Conservation (phyloP, 2,113 vertebrate species). For the Hyaena hyaena region DNA sequence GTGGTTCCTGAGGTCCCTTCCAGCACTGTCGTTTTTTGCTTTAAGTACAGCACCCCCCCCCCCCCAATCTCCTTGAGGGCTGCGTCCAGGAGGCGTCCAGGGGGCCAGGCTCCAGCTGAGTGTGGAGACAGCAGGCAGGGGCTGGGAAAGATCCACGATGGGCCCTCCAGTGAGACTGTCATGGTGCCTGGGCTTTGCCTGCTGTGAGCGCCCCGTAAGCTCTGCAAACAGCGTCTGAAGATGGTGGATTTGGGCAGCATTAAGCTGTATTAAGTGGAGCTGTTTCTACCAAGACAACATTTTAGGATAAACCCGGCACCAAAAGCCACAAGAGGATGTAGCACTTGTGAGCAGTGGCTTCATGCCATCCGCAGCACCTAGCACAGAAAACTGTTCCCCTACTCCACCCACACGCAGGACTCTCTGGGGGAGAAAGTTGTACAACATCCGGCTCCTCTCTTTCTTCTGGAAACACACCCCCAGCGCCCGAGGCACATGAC, state of each 20-base stretch:
- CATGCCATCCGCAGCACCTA: background rate
- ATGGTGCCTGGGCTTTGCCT: background rate
- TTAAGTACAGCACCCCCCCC: background rate
- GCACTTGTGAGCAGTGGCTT: constrained; percentile 59
- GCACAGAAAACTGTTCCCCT: background rate
- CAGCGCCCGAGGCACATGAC: background rate
- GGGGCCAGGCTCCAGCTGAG: background rate
- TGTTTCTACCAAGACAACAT: constrained; percentile 67
- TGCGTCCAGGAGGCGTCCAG: background rate
- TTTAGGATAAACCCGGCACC: constrained; percentile 75
- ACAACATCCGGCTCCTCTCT: background rate
- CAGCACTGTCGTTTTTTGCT: background rate
- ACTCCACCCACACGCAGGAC: background rate
- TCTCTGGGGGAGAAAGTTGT: background rate
- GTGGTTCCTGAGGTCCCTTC: background rate
- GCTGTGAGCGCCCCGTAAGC: background rate
- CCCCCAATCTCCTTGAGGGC: background rate
- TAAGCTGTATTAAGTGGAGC: constrained; percentile 76
- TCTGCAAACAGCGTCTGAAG: constrained; percentile 72
- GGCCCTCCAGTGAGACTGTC: background rate
- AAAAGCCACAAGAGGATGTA: constrained; percentile 33
- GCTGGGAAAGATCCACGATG: background rate
- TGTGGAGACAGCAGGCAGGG: background rate
- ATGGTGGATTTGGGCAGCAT: constrained; percentile 79
- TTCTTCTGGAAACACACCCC: background rate